Conservation (phyloP, 2,113 vertebrate genomes). For the Chionis minor region DNA sequence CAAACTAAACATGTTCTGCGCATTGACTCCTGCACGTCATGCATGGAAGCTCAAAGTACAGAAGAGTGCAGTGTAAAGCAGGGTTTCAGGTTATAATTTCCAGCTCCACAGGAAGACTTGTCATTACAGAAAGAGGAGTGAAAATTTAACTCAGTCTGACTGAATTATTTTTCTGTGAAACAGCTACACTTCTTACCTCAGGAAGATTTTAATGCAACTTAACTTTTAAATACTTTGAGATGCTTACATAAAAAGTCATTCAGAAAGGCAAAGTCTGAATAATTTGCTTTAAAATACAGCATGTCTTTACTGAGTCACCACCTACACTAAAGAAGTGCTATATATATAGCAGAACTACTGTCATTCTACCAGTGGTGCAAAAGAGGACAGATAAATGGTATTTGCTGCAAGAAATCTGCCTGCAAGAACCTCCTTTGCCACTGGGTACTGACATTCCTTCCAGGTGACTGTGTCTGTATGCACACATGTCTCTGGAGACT, state of each 20-base stretch:
- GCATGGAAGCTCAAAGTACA: neutral
- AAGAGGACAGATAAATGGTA: neutral
- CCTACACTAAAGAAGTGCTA: neutral
- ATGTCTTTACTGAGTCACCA: neutral
- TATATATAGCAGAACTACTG: neutral
- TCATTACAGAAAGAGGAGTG: neutral
- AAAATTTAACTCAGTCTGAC: neutral
- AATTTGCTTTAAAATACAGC: constrained; percentile 39
- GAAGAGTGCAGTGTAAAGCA: neutral
- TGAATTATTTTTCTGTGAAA: neutral
- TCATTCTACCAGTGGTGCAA: neutral
- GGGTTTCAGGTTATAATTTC: neutral
- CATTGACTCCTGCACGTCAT: neutral
- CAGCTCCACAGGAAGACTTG: neutral
- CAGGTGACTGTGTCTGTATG: neutral
- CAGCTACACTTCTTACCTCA: neutral
- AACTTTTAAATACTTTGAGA: constrained; percentile 12
- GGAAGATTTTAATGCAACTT: neutral
- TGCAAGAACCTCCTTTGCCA: neutral
- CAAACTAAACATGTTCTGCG: neutral
- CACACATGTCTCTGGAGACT: neutral
- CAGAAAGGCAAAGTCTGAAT: neutral
- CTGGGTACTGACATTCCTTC: neutral
- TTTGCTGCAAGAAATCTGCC: neutral
- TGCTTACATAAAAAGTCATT: neutral